Base-by-base conservation (phyloP, 2,888 invertebrate species). In the Pycnomerus fuliginosus region DNA sequence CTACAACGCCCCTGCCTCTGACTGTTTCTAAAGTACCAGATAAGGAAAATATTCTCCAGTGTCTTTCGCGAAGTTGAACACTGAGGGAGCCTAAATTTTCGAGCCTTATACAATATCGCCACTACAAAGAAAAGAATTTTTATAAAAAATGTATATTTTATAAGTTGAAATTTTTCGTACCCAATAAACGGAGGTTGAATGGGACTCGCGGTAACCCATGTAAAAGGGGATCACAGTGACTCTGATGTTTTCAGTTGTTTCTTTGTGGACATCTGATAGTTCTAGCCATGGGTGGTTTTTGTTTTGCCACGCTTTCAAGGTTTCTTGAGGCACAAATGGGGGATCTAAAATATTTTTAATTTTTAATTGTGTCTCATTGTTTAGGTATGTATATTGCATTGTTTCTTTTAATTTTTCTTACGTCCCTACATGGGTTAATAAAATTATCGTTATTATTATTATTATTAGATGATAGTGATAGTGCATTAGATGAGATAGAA, bases 181-280 rank as follows among this genome's bases (percentile, higher is more conserved):
- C 91, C 95, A 96, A 71, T 92, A 95, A 1, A 95, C 93, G 23
- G 90, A 87, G 13, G 88, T 88, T 44, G 90, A 88, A 64, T 94
- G 93, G 28, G 90, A 88, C 69, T 92, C 92, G 44, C 93, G 80
- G 62, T 90, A 91, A 20, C 96, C 96, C 92, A 97, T 94, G 67
- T 95, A 97, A 75, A 97, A 98, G 0, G 99, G 99, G 71, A 96
- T 98, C 39, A 98, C 98, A 7, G 98, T 99, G 22, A 99, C 91
- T 32, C 97, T 79, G 52, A 97, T 86, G 68, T 89, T 87, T 73
- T 99, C 96, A 0, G 98, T 98, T 1, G 96, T 96, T 76, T 98
- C 96, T 61, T 92, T 89, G 69, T 97, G 96, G 4, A 98, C 97
- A 73, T 96, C 95, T 17, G 95, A 94, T 44, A 98, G 74, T 68